phyloP scores from a whole-genome alignment of 2,797 vertebrate species.

The Catharus ustulatus region DNA sequence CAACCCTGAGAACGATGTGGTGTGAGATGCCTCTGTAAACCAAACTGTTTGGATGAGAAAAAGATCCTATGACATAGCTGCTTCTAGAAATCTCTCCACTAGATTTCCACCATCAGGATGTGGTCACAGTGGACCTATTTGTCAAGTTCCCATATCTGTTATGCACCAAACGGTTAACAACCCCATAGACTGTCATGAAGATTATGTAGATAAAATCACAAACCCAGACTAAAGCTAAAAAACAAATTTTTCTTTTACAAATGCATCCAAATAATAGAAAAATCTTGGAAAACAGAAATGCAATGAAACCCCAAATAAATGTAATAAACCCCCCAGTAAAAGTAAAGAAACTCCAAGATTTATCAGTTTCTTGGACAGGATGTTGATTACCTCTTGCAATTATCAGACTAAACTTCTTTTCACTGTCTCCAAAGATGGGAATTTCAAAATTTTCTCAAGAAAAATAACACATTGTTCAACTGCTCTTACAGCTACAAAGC shows the following conservation, averaged over 20 bases:
- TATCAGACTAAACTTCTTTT: neutral
- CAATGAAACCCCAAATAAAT: neutral
- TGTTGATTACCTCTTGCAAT: neutral
- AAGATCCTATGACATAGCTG: neutral
- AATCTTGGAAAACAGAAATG: neutral
- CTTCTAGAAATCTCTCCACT: neutral
- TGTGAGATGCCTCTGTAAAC: neutral
- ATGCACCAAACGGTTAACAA: neutral
- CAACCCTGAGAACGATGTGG: neutral
- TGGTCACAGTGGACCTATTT: neutral
- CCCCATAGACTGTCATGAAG: neutral
- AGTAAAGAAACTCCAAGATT: neutral
- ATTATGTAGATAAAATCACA: neutral
- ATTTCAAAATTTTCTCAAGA: neutral
- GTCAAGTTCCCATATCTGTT: neutral
- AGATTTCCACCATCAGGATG: neutral
- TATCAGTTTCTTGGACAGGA: neutral
- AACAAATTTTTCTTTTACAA: neutral
- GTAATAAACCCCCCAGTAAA: neutral
- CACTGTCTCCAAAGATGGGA: neutral
- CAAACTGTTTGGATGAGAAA: neutral
- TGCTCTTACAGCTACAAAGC: neutral
- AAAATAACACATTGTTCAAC: neutral
- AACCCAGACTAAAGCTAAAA: neutral
- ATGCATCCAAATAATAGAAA: neutral